Evolutionary conservation across 1,140 invertebrate species (phyloP), one percentile per base, ranked within the genome.

Genomic region (Drosophila azteca): DNA sequence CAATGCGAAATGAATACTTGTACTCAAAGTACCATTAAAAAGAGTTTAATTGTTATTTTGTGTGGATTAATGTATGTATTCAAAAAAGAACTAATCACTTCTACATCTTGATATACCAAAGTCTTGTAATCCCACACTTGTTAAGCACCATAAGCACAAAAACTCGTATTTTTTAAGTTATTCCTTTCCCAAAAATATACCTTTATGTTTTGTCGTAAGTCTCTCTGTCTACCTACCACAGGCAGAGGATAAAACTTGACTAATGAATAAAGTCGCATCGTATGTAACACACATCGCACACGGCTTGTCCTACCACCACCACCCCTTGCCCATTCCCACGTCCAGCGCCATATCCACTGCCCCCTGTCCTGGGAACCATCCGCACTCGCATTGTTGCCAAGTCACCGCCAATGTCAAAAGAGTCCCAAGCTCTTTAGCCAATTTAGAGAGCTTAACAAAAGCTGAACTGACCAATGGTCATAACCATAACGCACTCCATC

Each of bases 371-470:
- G 26, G 26, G 26, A 31, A 1, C 35, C 35, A 39, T 13, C 35
- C 11, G 4, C 11, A 39, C 13, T 11, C 20, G 24, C 69, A 66
- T 49, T 75, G 82, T 82, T 88, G 69, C 82, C 82, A 85, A 85
- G 82, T 75, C 74, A 82, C 64, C 73, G 53, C 41, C 55, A 62
- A 58, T 49, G 62, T 50, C 80, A 65, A 75, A 39, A 39, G 35
- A 67, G 66, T 64, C 54, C 39, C 35, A 53, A 87, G 79, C 51
- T 79, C 79, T 87, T 88, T 88, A 87, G 87, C 83, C 83, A 87
- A 87, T 87, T 87, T 87, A 89, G 83, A 73, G 48, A 72, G 83
- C 83, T 87, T 87, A 87, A 54, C 51, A 75, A 72, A 73, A 76
- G 66, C 52, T 72, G 26, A 64, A 78, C 77, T 87, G 78, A 66